Conservation (phyloP, 2,888 invertebrate species). For the Macaria notata region DNA sequence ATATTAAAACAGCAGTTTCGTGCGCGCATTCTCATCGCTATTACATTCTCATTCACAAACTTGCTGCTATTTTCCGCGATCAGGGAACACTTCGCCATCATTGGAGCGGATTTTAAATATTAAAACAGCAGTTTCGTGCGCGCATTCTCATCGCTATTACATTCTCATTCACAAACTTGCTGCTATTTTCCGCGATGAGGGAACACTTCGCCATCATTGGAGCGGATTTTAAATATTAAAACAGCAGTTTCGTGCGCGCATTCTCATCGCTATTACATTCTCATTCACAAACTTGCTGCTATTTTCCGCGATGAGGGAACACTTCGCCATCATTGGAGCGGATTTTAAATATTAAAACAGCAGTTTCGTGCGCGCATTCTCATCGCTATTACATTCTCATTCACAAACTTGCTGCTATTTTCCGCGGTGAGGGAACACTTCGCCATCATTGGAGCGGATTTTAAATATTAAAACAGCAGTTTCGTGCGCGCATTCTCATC, state of each 20-base stretch:
- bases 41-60: conserved; percentile 2
- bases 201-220: conserved; percentile 3
- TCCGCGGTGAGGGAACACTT: conserved; percentile 1
- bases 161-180: conserved; percentile 2
- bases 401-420: background rate
- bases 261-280: conserved; percentile 1
- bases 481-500: background rate
- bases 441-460: conserved; percentile 1
- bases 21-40: conserved; percentile 1
- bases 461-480: no score
- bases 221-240: background rate
- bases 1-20: no score
- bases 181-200: background rate
- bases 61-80: background rate
- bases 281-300: conserved; percentile 1
- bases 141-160: background rate
- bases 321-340: conserved; percentile 1
- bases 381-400: conserved; percentile 1
- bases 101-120: conserved; percentile 1
- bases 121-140: no score
- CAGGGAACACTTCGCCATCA: conserved; percentile 1
- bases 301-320: background rate
- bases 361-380: no score
- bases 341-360: no score
- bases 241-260: no score